Conservation (phyloP, 2,113 vertebrate species). For the Peromyscus leucopus region DNA sequence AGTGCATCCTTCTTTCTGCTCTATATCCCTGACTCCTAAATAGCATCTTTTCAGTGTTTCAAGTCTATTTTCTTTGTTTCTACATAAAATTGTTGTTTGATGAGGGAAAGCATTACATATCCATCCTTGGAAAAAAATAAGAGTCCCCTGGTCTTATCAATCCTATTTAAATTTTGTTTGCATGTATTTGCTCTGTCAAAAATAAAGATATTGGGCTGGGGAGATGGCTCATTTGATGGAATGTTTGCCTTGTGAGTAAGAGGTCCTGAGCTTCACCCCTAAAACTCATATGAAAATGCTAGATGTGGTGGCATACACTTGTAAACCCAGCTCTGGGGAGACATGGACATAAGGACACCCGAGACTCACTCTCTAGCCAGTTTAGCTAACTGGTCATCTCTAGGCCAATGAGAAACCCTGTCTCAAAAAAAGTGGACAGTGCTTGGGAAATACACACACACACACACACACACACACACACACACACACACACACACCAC, state of each 20-base stretch:
- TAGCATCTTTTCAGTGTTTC: not conserved
- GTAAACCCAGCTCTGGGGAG: not conserved
- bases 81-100: not conserved
- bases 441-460: not conserved
- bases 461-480: too few relatives aligned
- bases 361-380: not conserved
- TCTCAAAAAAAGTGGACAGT: not conserved
- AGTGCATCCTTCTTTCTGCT: not conserved
- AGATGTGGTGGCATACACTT: not conserved
- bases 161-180: not conserved
- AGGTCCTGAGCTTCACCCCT: not conserved
- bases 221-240: not conserved
- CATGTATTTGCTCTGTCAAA: not conserved
- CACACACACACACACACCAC: too few relatives aligned
- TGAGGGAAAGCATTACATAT: not conserved
- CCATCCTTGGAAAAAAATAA: not conserved
- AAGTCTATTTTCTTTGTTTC: not conserved
- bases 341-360: fast-evolving
- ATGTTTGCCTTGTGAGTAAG: not conserved
- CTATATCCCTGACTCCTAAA: not conserved
- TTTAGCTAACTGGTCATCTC: not conserved
- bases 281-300: not conserved
- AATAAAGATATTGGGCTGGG: not conserved
- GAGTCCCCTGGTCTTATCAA: not conserved
- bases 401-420: not conserved